Evolutionary conservation across 2,888 invertebrate genomes (phyloP).

Genomic region (Drosophila pullipes): DNA sequence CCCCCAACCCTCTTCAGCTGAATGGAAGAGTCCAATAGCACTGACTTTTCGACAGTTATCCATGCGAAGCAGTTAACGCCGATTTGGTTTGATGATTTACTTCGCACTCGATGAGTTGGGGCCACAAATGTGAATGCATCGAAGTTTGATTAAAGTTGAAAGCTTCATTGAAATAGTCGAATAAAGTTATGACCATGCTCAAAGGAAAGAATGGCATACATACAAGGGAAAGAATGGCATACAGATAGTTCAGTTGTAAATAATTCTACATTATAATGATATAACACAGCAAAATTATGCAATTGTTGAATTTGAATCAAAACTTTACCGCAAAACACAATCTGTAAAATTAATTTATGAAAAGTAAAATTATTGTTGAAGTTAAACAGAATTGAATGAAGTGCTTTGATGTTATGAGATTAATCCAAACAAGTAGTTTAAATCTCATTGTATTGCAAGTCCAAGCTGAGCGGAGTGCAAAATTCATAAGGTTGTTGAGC

Average conservation of each 20-base stretch:
- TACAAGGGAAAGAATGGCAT: too few relatives aligned
- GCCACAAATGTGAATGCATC: slow-evolving; percentile 6
- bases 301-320: too few relatives aligned
- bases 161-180: not conserved
- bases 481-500: not conserved
- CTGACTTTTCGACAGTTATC: slow-evolving; percentile 37
- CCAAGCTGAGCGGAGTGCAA: not conserved
- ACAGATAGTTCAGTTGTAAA: too few relatives aligned
- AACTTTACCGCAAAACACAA: not conserved
- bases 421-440: not conserved
- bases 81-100: slow-evolving; percentile 28
- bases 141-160: slow-evolving; percentile 6
- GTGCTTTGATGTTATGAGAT: not conserved
- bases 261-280: too few relatives aligned
- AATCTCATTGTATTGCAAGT: too few relatives aligned
- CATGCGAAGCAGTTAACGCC: slow-evolving; percentile 34
- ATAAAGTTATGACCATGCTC: too few relatives aligned
- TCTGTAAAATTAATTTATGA: not conserved
- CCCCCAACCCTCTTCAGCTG: slow-evolving; percentile 5
- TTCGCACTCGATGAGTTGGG: not conserved
- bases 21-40: slow-evolving; percentile 37
- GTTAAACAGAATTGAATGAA: not conserved
- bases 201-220: too few relatives aligned
- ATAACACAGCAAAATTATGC: too few relatives aligned
- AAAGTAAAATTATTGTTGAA: not conserved